These are phyloP conservation scores for Oophaga sylvatica DNA, from an alignment of 2,797 vertebrate genomes.

Conservation along the genomic window DNA sequence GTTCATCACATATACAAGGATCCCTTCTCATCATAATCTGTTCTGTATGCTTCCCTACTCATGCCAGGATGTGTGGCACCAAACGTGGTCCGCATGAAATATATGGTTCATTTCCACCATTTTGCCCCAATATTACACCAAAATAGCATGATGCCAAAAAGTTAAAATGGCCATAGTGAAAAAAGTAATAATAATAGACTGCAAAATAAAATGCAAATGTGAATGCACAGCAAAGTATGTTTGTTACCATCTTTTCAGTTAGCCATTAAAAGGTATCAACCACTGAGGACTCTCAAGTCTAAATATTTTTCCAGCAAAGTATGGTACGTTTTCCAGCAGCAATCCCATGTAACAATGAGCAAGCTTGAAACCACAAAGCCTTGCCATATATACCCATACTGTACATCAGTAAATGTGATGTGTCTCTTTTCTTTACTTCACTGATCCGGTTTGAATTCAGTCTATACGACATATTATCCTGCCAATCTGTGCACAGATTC, in stretches of 20 bases:
- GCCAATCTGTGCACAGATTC: conserved; percentile 64
- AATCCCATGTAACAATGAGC: not conserved
- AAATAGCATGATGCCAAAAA: not conserved
- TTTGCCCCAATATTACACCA: not conserved
- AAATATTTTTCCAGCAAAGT: no score
- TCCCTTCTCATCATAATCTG: not conserved
- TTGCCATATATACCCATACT: not conserved
- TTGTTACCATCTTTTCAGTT: no score
- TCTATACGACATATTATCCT: conserved; percentile 62
- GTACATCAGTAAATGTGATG: conserved; percentile 35
- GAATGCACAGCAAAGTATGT: not conserved
- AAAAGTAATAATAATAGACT: not conserved
- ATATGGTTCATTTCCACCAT: not conserved
- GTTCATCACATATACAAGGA: not conserved
- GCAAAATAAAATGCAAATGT: conserved; percentile 1
- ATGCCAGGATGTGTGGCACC: not conserved
- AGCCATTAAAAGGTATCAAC: no score
- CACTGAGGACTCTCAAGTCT: no score
- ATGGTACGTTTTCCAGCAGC: not conserved
- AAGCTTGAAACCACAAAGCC: not conserved
- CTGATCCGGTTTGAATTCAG: conserved; percentile 33
- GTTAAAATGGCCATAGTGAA: not conserved
- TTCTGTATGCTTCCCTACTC: not conserved
- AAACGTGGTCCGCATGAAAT: not conserved
- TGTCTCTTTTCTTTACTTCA: conserved; percentile 51